Evolutionary conservation across 2,797 vertebrate species (phyloP).

Genomic region (Enteromius treurensis): DNA sequence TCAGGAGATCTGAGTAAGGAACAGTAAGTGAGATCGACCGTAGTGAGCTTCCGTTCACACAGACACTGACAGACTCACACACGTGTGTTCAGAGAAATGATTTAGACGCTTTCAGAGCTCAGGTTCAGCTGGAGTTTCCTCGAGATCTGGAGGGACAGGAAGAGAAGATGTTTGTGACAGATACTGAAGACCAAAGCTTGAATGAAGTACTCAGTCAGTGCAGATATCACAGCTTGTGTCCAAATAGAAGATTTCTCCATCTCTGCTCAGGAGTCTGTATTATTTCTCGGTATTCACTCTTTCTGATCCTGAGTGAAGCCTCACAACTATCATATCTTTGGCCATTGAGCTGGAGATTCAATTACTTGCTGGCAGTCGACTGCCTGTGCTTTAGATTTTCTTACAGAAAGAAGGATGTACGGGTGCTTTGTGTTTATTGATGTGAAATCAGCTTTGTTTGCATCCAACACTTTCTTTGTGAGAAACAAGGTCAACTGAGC

Average conservation of each 20-base stretch:
- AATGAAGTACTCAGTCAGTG: background rate
- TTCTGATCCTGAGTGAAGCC: background rate
- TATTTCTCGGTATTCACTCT: background rate
- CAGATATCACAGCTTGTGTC: background rate
- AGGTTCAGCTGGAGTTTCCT: constrained; percentile 7
- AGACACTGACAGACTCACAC: background rate
- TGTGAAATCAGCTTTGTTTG: background rate
- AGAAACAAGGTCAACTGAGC: background rate
- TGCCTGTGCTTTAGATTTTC: background rate
- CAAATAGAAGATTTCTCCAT: background rate
- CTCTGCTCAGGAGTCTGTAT: background rate
- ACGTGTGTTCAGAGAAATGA: background rate
- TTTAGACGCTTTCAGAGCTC: constrained; percentile 7
- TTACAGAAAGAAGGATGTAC: background rate
- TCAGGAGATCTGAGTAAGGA: background rate
- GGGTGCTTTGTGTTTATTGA: background rate
- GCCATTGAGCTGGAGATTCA: background rate
- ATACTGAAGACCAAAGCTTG: background rate
- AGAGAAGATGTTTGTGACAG: constrained; percentile 4
- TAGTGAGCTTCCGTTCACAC: background rate
- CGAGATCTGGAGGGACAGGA: background rate
- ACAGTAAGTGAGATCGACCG: too few relatives aligned
- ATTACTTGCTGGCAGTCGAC: background rate
- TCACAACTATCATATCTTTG: background rate
- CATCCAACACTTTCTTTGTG: background rate